Percentiles rank a stretch among this genome's conserved stretches.
phyloP scores from a whole-genome alignment of 2,797 vertebrate species.

The Micromesistius poutassou region DNA sequence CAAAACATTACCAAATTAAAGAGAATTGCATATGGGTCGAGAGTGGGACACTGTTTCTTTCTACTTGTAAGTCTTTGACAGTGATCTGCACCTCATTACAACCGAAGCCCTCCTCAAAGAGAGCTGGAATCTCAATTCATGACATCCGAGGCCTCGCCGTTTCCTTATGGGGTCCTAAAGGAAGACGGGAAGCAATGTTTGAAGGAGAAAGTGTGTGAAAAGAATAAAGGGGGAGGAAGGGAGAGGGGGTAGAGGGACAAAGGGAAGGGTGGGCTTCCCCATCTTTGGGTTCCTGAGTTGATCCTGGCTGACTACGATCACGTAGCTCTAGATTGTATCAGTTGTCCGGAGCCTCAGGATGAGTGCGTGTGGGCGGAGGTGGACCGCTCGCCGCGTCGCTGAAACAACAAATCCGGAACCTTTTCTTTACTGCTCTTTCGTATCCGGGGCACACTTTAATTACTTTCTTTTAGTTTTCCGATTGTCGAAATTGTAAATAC shows the following conservation, averaged over 20 bases:
- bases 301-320: constrained; percentile 51
- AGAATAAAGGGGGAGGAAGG: constrained; percentile 5
- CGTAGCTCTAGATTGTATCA: constrained; percentile 26
- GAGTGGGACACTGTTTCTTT: too few species aligned
- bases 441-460: neutral
- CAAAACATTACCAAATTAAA: too few species aligned
- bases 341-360: constrained; percentile 1
- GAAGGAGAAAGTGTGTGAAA: constrained; percentile 25
- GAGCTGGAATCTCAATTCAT: neutral
- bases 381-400: neutral
- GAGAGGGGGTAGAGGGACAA: constrained; percentile 11
- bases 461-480: neutral
- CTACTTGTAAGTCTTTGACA: too few species aligned
- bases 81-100: too few species aligned
- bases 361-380: too few species aligned
- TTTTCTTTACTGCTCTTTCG: neutral
- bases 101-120: neutral
- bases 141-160: neutral
- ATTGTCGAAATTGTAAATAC: neutral
- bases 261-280: constrained; percentile 43
- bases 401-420: neutral
- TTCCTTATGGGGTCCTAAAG: neutral
- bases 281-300: constrained; percentile 28
- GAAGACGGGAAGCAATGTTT: constrained; percentile 48
- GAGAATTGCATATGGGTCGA: too few species aligned